A percentile compares a stretch with the other conserved stretches of the same genome.
Evolutionary conservation across 2,797 vertebrate genomes (phyloP).

Genomic region (Lepilemur ruficaudatus): DNA sequence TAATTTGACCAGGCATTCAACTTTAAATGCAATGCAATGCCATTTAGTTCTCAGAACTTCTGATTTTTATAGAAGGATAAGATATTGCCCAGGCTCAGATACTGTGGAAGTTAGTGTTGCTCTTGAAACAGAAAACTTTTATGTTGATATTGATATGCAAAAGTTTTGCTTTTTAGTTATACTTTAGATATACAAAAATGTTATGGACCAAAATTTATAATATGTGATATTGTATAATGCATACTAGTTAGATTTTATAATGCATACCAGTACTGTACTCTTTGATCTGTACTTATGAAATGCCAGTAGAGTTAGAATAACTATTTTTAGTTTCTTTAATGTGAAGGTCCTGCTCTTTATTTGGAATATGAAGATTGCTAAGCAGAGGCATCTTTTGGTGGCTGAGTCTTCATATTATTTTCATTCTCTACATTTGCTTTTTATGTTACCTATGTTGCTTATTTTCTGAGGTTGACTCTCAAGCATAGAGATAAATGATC

Average conservation of each 20-base stretch:
- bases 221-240: neutral
- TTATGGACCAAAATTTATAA: neutral
- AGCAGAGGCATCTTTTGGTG: neutral
- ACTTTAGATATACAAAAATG: neutral
- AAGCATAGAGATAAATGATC: neutral
- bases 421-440: slow-evolving; percentile 11
- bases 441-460: slow-evolving; percentile 1
- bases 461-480: slow-evolving; percentile 3
- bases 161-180: neutral
- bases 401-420: slow-evolving; percentile 12
- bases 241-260: neutral
- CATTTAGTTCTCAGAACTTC: neutral
- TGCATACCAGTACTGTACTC: neutral
- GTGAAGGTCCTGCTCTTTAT: neutral
- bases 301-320: neutral
- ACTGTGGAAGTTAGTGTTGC: neutral
- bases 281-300: neutral
- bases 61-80: neutral
- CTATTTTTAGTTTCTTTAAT: neutral
- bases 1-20: neutral
- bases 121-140: slow-evolving; percentile 25
- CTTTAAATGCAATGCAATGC: neutral
- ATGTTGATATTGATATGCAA: neutral
- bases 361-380: neutral
- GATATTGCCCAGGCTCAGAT: neutral